phyloP scores from a whole-genome alignment of 2,797 vertebrate species.

The Rhadinocentrus ornatus region DNA sequence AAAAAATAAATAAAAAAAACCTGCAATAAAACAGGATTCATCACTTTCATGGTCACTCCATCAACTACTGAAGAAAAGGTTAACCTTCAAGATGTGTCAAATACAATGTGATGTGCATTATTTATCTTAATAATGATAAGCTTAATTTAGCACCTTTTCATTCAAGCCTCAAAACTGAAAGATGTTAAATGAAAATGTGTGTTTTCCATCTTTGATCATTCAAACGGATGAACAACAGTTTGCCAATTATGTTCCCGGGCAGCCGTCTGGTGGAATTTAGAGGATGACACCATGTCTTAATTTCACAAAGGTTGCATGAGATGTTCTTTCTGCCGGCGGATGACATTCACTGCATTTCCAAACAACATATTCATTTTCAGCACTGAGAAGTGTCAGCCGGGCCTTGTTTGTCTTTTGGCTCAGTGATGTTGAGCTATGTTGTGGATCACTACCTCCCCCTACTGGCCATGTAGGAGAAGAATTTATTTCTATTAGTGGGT shows the following conservation, averaged over 20 bases:
- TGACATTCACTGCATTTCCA: constrained; percentile 61
- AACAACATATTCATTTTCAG: constrained; percentile 71
- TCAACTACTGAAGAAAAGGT: constrained; percentile 43
- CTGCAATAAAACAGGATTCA: constrained; percentile 44
- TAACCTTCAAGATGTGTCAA: constrained; percentile 74
- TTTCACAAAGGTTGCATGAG: constrained; percentile 68
- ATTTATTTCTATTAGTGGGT: background rate
- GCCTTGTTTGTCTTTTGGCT: constrained; percentile 26
- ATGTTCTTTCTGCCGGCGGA: constrained; percentile 55
- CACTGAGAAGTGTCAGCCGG: constrained; percentile 45
- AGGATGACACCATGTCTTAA: constrained; percentile 60
- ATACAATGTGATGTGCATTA: constrained; percentile 53
- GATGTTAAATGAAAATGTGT: constrained; percentile 45
- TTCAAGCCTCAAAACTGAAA: constrained; percentile 39
- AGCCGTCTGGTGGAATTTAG: constrained; percentile 47
- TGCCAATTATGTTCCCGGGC: constrained; percentile 40
- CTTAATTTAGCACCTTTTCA: constrained; percentile 61
- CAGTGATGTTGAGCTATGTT: constrained; percentile 17
- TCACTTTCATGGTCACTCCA: constrained; percentile 48
- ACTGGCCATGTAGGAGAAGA: constrained; percentile 48
- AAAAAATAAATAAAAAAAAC: constrained; percentile 15
- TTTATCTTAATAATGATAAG: constrained; percentile 70
- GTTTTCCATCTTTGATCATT: constrained; percentile 52
- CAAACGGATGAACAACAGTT: constrained; percentile 55
- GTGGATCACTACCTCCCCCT: constrained; percentile 83